Evolutionary conservation across 2,113 vertebrate species (phyloP).

Genomic region (Mustela nigripes): DNA sequence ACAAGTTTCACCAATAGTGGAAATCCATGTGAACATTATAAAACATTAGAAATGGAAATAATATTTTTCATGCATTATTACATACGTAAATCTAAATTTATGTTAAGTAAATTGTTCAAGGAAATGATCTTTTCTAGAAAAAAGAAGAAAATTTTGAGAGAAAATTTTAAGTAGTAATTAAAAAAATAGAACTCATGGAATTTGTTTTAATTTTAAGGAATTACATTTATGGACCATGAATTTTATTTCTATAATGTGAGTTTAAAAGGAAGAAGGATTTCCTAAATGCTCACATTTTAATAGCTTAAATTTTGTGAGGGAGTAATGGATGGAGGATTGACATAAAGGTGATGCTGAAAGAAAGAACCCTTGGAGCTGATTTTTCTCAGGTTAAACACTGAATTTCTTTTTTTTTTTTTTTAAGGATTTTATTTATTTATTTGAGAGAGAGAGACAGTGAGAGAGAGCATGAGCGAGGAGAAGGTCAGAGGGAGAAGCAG

Average conservation of each 20-base stretch:
- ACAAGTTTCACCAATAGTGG: neutral
- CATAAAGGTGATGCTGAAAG: neutral
- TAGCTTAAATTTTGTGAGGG: neutral
- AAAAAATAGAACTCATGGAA: neutral
- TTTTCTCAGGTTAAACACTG: neutral
- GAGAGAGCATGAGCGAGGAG: too few relatives aligned
- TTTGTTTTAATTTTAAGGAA: conserved; percentile 53
- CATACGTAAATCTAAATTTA: conserved; percentile 40
- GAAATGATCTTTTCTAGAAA: neutral
- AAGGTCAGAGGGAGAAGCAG: too few relatives aligned
- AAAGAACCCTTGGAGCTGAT: neutral
- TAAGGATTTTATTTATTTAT: too few relatives aligned
- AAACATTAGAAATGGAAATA: neutral
- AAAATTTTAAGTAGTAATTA: conserved; percentile 30
- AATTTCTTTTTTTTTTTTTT: neutral
- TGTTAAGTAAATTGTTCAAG: neutral
- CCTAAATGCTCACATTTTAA: conserved; percentile 46
- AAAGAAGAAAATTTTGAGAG: neutral
- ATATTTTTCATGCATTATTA: conserved; percentile 43
- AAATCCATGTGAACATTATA: neutral
- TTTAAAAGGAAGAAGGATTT: conserved; percentile 29
- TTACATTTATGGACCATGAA: conserved; percentile 45
- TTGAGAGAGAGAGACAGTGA: too few relatives aligned
- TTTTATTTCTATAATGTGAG: neutral
- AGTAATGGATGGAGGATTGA: neutral